These are phyloP conservation scores for Pterocles orientalis DNA, from an alignment of 2,113 vertebrate species.

Conservation along the genomic window DNA sequence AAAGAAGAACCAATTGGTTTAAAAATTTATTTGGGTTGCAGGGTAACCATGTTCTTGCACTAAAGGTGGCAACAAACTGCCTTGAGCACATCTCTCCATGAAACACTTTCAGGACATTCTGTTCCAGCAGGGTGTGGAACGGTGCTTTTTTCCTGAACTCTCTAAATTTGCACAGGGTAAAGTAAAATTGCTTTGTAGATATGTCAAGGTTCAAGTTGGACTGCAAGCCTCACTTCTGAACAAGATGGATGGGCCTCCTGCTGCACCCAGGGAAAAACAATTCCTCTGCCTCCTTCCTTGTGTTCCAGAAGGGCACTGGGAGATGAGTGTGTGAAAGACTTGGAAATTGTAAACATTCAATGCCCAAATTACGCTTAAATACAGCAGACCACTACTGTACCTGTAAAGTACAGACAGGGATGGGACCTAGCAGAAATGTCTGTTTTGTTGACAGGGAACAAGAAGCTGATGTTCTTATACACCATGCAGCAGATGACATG, in stretches of 20 bases:
- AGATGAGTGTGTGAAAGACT: neutral
- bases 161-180: neutral
- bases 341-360: neutral
- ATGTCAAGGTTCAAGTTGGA: neutral
- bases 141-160: neutral
- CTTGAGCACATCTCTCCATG: neutral
- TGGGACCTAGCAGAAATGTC: neutral
- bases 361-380: neutral
- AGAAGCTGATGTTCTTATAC: too few relatives aligned
- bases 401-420: neutral
- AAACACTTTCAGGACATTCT: neutral
- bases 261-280: neutral
- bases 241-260: neutral
- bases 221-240: neutral
- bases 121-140: neutral
- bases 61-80: neutral
- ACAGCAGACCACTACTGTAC: neutral
- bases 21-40: neutral
- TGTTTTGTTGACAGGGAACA: neutral
- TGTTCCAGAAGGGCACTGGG: neutral
- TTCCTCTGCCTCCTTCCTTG: neutral
- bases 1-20: neutral
- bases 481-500: accelerated
- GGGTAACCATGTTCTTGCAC: neutral
- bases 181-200: neutral